Base-by-base conservation (phyloP, 2,113 vertebrate species). In the Phylloscopus trochilus region DNA sequence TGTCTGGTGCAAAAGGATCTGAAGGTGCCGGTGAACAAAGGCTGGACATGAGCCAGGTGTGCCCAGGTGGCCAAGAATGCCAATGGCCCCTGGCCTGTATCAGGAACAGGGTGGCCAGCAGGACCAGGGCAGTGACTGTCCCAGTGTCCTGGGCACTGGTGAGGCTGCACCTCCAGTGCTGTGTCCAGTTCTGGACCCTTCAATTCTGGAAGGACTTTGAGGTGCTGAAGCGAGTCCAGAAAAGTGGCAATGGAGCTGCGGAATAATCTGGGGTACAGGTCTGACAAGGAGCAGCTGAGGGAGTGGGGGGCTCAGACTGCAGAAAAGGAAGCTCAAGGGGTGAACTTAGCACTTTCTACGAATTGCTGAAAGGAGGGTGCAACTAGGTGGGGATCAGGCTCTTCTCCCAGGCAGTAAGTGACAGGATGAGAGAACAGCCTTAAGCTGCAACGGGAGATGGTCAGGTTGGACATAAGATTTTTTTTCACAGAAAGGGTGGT, bases 141-240 rank as follows among this genome's bases (percentile, higher is more conserved):
- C 44, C 60, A 10, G 22, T 3, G 46, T 21, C 4, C 60, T 6
- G 53, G 37, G 46, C 52, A 46, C 33, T 39, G 52, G 4, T 28
- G 60, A 52, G 37, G 28, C 33, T 53, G 30, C 0, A 0, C 37
- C 52, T 44, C 1, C 1, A 33, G 37, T 6, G 19, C 37, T 39
- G 23, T 9, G n/a, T 14, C 44, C 33, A 4, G 23, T 8, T 58
- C 33, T 26, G 28, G 27, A 41, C 7, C 7, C 31, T 53, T 51
- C 60, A 26, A 0, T 39, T 30, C 39, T 16, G 16, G 9, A 41
- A 46, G 24, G 28, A 41, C 19, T 53, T 1, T n/a, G 62, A 53
- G 23, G 14, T 15, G 46, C 69, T 68, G n/a, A 59, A 53, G 11
- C 0, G 1, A 60, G 9, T 15, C 62, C 41, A 41, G 30, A 75